Conservation (phyloP, 2,888 invertebrate species). For the Lamellibrachia satsuma region DNA sequence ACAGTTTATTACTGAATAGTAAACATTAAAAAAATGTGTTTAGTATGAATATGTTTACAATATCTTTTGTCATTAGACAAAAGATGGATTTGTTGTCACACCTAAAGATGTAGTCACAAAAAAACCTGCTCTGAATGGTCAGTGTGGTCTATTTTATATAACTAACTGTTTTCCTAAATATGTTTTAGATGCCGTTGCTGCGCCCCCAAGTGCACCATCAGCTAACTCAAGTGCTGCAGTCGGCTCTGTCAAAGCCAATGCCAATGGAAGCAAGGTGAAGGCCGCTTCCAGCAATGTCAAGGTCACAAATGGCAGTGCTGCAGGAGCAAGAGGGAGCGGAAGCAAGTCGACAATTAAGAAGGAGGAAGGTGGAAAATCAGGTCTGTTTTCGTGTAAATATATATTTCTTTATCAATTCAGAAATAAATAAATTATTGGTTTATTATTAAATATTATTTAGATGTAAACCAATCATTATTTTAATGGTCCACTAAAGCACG, state of each 20-base stretch:
- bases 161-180: background rate
- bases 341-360: background rate
- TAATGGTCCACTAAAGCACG: too few species aligned
- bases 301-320: background rate
- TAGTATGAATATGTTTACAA: too few species aligned
- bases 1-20: too few species aligned
- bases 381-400: background rate
- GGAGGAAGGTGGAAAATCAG: background rate
- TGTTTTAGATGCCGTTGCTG: background rate
- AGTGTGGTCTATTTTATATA: background rate
- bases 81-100: too few species aligned
- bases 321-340: background rate
- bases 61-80: too few species aligned
- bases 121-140: too few species aligned
- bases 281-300: background rate
- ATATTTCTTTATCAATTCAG: background rate
- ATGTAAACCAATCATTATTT: background rate
- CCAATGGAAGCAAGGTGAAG: conserved; percentile 13
- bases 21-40: too few species aligned
- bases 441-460: background rate
- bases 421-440: background rate
- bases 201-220: background rate
- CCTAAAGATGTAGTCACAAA: too few species aligned
- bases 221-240: background rate
- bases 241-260: background rate